phyloP scores from a whole-genome alignment of 2,113 vertebrate genomes.

The Thryonomys swinderianus region DNA sequence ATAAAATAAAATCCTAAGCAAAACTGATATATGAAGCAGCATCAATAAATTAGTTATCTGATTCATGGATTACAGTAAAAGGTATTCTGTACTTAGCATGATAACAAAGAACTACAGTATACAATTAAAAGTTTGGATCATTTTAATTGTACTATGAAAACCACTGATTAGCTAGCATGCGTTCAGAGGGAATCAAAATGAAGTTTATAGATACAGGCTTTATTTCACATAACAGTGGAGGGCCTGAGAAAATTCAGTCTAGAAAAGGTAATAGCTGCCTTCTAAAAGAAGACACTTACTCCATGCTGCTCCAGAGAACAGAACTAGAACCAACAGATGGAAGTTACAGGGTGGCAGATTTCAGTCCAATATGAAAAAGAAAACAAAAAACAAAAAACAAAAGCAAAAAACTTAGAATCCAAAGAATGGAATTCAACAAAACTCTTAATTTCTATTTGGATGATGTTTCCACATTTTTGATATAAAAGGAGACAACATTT shows the following conservation, averaged over 20 bases:
- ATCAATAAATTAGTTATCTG: slow-evolving; percentile 34
- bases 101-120: background rate
- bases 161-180: slow-evolving; percentile 48
- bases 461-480: slow-evolving; percentile 62
- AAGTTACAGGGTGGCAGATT: slow-evolving; percentile 74
- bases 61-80: background rate
- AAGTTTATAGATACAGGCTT: slow-evolving; percentile 29
- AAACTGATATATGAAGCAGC: background rate
- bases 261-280: slow-evolving; percentile 70
- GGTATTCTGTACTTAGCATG: background rate
- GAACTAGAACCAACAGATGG: slow-evolving; percentile 76
- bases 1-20: background rate
- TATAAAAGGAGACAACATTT: slow-evolving; percentile 64
- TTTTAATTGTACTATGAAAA: slow-evolving; percentile 63
- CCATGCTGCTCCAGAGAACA: slow-evolving; percentile 78
- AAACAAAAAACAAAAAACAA: slow-evolving; percentile 57
- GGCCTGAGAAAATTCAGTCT: slow-evolving; percentile 43
- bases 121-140: slow-evolving; percentile 28
- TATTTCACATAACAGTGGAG: slow-evolving; percentile 57
- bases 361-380: slow-evolving; percentile 80
- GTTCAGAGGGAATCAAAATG: slow-evolving; percentile 51
- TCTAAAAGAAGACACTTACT: slow-evolving; percentile 75
- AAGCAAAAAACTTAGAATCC: slow-evolving; percentile 64
- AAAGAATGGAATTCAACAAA: slow-evolving; percentile 68
- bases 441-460: slow-evolving; percentile 66